These are phyloP conservation scores for Eupithecia dodoneata DNA, from an alignment of 2,888 invertebrate species.

Conservation along the genomic window DNA sequence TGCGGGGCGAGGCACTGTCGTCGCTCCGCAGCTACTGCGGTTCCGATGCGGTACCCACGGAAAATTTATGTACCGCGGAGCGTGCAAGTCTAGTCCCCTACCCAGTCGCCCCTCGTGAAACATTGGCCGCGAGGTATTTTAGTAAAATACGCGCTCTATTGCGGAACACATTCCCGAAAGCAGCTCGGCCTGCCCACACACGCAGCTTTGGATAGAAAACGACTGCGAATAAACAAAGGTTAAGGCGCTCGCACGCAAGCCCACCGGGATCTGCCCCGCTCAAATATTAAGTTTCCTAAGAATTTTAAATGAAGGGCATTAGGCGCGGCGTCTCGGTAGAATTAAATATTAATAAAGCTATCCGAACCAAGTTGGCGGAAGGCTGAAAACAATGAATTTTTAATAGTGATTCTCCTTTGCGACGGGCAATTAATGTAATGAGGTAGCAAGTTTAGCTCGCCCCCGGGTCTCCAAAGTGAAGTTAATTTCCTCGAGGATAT, in stretches of 20 bases:
- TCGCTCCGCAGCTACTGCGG: slow-evolving; percentile 73
- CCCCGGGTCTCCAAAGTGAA: slow-evolving; percentile 55
- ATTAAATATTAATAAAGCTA: slow-evolving; percentile 81
- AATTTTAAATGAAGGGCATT: slow-evolving; percentile 80
- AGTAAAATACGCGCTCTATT: slow-evolving; percentile 61
- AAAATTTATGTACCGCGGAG: slow-evolving; percentile 81
- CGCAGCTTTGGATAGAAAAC: slow-evolving; percentile 65
- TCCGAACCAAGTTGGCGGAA: slow-evolving; percentile 64
- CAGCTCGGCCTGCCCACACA: slow-evolving; percentile 43
- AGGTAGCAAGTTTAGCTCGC: slow-evolving; percentile 67
- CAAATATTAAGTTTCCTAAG: slow-evolving; percentile 81
- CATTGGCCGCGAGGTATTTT: slow-evolving; percentile 59
- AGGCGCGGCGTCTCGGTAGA: slow-evolving; percentile 71
- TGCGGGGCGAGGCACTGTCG: slow-evolving; percentile 55
- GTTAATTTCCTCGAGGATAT: slow-evolving; percentile 61
- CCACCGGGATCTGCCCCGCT: slow-evolving; percentile 66
- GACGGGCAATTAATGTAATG: slow-evolving; percentile 75
- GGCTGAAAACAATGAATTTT: slow-evolving; percentile 76
- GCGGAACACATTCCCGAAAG: slow-evolving; percentile 53
- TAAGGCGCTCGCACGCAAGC: slow-evolving; percentile 58
- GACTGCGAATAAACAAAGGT: slow-evolving; percentile 66
- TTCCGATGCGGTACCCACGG: slow-evolving; percentile 77
- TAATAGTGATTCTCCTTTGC: slow-evolving; percentile 76
- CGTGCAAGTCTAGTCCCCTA: slow-evolving; percentile 71
- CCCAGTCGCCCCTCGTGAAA: slow-evolving; percentile 60